These are phyloP conservation scores for Anastatus disparis DNA, from an alignment of 1,140 invertebrate species.

Conservation along the genomic window DNA sequence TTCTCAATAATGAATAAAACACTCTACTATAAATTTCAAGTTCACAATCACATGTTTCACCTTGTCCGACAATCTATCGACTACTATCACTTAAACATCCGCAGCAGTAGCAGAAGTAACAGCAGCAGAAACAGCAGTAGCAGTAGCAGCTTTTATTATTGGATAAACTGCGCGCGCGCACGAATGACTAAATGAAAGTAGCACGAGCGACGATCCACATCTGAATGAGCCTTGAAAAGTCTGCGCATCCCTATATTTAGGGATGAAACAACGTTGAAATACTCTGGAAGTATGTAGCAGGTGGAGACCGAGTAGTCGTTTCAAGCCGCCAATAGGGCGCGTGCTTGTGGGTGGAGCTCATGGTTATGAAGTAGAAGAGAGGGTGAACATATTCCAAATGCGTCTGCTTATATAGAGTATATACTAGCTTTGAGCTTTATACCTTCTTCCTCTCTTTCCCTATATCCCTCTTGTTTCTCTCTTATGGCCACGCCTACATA, in stretches of 20 bases:
- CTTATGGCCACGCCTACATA: conserved; percentile 69
- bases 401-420: conserved; percentile 60
- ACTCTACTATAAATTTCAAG: not conserved
- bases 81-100: not conserved
- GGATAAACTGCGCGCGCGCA: conserved; percentile 24
- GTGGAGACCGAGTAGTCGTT: conserved; percentile 54
- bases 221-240: conserved; percentile 58
- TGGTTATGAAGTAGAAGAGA: conserved; percentile 45
- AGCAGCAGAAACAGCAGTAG: too few relatives aligned
- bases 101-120: not conserved
- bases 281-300: conserved; percentile 53
- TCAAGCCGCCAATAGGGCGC: conserved; percentile 48
- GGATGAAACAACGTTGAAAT: conserved; percentile 48
- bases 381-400: conserved; percentile 66
- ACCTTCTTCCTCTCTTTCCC: too few relatives aligned
- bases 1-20: too few relatives aligned
- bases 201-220: conserved; percentile 51
- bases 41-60: not conserved
- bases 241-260: conserved; percentile 61
- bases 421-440: not conserved
- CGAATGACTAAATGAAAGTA: conserved; percentile 44
- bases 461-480: too few relatives aligned
- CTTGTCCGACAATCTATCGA: not conserved
- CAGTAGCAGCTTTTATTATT: too few relatives aligned
- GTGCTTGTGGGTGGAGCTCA: conserved; percentile 63